phyloP scores from a whole-genome alignment of 1,140 invertebrate genomes.

The Euschistus heros region DNA sequence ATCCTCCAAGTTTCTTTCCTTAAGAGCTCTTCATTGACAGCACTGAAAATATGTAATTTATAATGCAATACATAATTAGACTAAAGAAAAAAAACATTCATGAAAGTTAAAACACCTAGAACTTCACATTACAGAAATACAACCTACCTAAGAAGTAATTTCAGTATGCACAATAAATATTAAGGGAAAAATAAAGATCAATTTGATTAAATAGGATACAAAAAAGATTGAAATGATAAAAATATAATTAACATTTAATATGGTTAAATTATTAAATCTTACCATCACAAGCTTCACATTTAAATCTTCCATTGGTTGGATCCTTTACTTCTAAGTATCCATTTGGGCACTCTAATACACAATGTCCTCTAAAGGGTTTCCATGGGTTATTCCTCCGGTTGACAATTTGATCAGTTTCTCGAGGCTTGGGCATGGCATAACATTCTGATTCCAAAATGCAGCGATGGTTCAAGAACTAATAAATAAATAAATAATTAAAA shows the following conservation, averaged over 20 bases:
- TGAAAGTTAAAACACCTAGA: no score
- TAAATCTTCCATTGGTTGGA: conserved; percentile 20
- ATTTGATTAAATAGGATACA: no score
- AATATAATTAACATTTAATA: background rate
- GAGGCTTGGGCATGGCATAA: conserved; percentile 44
- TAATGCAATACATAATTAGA: no score
- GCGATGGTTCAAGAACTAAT: conserved; percentile 54
- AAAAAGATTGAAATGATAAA: background rate
- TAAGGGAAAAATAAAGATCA: no score
- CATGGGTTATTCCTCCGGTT: conserved; percentile 36
- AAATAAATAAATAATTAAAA: conserved; percentile 26
- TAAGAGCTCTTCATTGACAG: no score
- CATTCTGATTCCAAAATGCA: conserved; percentile 71
- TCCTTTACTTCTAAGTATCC: conserved; percentile 47
- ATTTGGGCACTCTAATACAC: conserved; percentile 63
- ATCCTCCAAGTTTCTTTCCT: no score
- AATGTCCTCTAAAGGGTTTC: conserved; percentile 50
- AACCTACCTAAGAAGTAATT: no score
- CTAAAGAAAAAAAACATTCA: no score
- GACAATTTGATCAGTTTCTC: conserved; percentile 31
- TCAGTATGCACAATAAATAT: no score
- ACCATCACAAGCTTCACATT: conserved; percentile 33
- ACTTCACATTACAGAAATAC: no score
- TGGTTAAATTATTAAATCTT: background rate
- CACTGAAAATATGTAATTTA: no score